These are phyloP conservation scores for Chelidonichthys spinosus DNA, from an alignment of 2,797 vertebrate species.

Conservation along the genomic window DNA sequence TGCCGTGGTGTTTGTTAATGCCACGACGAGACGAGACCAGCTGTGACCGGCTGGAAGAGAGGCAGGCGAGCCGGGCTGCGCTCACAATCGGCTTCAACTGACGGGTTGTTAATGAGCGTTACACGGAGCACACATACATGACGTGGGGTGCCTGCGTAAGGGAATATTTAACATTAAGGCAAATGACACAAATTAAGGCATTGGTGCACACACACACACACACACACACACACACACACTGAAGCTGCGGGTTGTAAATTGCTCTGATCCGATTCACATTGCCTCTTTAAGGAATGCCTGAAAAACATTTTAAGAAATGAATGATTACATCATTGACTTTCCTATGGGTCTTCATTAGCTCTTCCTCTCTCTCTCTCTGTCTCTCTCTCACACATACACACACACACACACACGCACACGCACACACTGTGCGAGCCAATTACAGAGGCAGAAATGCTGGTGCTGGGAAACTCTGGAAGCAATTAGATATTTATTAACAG, in stretches of 20 bases:
- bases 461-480: constrained; percentile 45
- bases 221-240: neutral
- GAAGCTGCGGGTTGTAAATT: constrained; percentile 35
- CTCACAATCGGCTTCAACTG: constrained; percentile 61
- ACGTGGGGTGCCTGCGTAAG: neutral
- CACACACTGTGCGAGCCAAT: constrained; percentile 52
- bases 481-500: constrained; percentile 61
- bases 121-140: neutral
- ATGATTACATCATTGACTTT: constrained; percentile 69
- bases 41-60: constrained; percentile 51
- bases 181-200: neutral
- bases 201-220: neutral
- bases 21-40: constrained; percentile 50
- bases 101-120: constrained; percentile 67
- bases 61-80: constrained; percentile 28
- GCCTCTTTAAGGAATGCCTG: constrained; percentile 44
- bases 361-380: constrained; percentile 23
- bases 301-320: constrained; percentile 53
- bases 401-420: constrained; percentile 27
- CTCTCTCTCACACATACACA: constrained; percentile 7
- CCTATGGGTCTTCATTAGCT: constrained; percentile 63
- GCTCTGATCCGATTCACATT: constrained; percentile 41
- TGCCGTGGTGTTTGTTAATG: constrained; percentile 47
- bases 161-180: neutral
- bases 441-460: constrained; percentile 51